A percentile compares a stretch with the other conserved stretches of the same genome.
phyloP scores from a whole-genome alignment of 2,797 vertebrate species.

The Percopsis omiscomaycus region DNA sequence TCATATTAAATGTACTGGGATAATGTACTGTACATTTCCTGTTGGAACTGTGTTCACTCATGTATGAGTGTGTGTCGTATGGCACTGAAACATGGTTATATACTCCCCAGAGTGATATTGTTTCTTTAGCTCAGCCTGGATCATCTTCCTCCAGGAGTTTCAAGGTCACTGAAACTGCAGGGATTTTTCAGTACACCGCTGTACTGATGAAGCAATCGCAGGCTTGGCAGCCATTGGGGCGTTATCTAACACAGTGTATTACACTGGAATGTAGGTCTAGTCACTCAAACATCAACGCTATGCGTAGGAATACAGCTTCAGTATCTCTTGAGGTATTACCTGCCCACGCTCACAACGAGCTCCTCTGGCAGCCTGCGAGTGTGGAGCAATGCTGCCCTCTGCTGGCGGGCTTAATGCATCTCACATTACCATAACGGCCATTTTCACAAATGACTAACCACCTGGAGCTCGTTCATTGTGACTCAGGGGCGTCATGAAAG shows the following conservation, averaged over 20 bases:
- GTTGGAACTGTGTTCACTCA: too few species aligned
- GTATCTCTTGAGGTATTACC: constrained; percentile 17
- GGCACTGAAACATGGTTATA: not conserved
- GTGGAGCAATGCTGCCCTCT: constrained; percentile 67
- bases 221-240: constrained; percentile 27
- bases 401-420: constrained; percentile 60
- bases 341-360: constrained; percentile 25
- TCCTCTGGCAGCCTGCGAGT: constrained; percentile 7
- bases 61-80: too few species aligned
- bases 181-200: constrained; percentile 21
- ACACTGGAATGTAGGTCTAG: constrained; percentile 14
- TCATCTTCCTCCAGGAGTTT: constrained; percentile 40
- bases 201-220: constrained; percentile 32
- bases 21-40: too few species aligned
- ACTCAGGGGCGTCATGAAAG: too few species aligned
- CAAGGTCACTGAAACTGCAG: constrained; percentile 58
- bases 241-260: constrained; percentile 18
- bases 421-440: constrained; percentile 15
- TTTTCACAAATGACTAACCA: constrained; percentile 36
- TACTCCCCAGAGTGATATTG: constrained; percentile 19
- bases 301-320: constrained; percentile 22
- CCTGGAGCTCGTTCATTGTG: too few species aligned
- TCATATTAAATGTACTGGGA: too few species aligned
- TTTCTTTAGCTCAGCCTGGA: constrained; percentile 25
- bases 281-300: constrained; percentile 30